Evolutionary conservation across 2,113 vertebrate species (phyloP), one percentile per base, ranked within the genome.

Genomic region (Pelvicachromis taeniatus): DNA sequence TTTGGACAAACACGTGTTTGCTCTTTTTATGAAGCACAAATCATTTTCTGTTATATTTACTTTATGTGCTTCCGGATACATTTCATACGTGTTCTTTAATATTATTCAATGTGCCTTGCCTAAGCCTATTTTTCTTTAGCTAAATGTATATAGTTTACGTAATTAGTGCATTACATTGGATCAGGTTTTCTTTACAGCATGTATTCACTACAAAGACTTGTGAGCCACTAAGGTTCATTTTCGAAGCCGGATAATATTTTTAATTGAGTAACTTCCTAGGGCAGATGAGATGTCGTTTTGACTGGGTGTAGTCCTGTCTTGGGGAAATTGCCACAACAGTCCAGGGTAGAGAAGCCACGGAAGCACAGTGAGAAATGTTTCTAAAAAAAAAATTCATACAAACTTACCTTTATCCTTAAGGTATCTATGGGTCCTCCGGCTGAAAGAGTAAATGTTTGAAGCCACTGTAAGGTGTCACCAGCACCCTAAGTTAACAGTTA

Each of bases 291-390:
- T 80, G 85, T 50, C n/a, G 82, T 88, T 54, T 9, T 53, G 2
- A 21, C 61, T 89, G 91, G 92, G 93, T 92, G 93, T 89, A 87
- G 87, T 87, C 87, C 12, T 56, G 63, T 68, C 23, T 45, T 52
- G 29, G 58, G 4, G 12, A 65, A 87, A 80, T 3, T 81, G 59
- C 7, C 21, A 80, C 83, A 55, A 35, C 78, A 78, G 77, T 29
- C 45, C 26, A 78, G 21, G 4, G 23, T 11, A 23, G 21, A 85
- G 54, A 31, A 6, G 58, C 42, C 77, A 9, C 58, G 38, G 33
- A 29, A n/a, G 53, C 53, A 38, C 29, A 29, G 14, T 35, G 58
- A 80, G 19, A 45, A 4, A 17, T 42, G 3, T 48, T 48, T 45
- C 59, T 21, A 21, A 65, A 63, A 21, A 21, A 65, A 63, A n/a